A percentile compares a stretch with the other conserved stretches of the same genome.
phyloP scores from a whole-genome alignment of 2,888 invertebrate species.

The Drosophila lacicola region DNA sequence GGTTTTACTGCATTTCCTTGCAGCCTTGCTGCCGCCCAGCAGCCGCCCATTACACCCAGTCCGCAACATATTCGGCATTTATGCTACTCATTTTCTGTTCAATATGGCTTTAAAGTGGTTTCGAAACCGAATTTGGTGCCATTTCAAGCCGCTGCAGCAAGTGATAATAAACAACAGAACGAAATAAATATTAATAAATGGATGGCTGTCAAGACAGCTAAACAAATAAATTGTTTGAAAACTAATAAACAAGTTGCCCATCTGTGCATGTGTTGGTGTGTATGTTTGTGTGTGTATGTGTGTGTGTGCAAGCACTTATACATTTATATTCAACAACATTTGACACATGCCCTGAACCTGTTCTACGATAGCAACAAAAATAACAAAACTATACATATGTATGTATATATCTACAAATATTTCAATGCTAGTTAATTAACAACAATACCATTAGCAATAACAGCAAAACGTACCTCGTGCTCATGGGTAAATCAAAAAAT shows the following conservation, averaged over 20 bases:
- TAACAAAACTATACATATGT: conserved; percentile 16
- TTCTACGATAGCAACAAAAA: conserved; percentile 49
- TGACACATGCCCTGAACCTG: conserved; percentile 52
- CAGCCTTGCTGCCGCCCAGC: conserved; percentile 35
- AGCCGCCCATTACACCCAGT: not conserved
- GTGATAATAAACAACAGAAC: conserved; percentile 21
- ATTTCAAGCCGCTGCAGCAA: conserved; percentile 12
- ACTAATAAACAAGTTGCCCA: conserved; percentile 60
- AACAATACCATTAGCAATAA: conserved; percentile 44
- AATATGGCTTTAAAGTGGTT: conserved; percentile 19
- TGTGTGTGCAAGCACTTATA: conserved; percentile 6
- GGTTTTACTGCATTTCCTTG: conserved; percentile 72
- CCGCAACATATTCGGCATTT: not conserved
- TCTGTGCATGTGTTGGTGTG: conserved; percentile 6
- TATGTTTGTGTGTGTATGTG: conserved; percentile 11
- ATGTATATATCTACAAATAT: conserved; percentile 8
- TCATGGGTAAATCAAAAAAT: not conserved
- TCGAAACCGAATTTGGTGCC: conserved; percentile 1
- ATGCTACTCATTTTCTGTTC: not conserved
- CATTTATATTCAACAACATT: conserved; percentile 24
- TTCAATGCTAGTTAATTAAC: conserved; percentile 70
- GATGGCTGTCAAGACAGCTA: conserved; percentile 65
- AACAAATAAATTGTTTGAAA: conserved; percentile 71
- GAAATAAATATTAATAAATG: conserved; percentile 65
- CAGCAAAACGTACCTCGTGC: conserved; percentile 14